A percentile compares a stretch with the other conserved stretches of the same genome.
Evolutionary conservation across 1,140 invertebrate genomes (phyloP).

Genomic region (Drosophila nigromelanica): DNA sequence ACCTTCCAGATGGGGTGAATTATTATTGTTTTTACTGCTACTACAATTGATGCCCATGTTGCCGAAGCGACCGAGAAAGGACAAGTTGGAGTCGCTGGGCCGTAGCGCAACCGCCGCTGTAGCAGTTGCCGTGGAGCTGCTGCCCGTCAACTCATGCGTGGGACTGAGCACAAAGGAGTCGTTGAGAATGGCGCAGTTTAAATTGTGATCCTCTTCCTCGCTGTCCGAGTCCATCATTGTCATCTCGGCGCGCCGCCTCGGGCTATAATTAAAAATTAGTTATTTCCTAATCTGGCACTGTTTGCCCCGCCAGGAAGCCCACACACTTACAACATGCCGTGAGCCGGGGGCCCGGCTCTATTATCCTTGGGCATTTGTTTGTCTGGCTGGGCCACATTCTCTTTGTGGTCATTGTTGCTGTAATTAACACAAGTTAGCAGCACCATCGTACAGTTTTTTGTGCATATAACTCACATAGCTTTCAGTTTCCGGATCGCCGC

Average conservation of each 20-base stretch:
- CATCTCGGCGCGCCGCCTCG: constrained; percentile 68
- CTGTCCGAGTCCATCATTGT: constrained; percentile 72
- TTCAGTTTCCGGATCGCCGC: not conserved
- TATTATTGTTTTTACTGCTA: constrained; percentile 17
- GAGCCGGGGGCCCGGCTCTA: not conserved
- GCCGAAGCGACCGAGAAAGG: constrained; percentile 68
- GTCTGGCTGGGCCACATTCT: constrained; percentile 27
- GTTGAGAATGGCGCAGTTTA: constrained; percentile 80
- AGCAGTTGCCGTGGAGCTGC: constrained; percentile 26
- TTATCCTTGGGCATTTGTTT: constrained; percentile 4
- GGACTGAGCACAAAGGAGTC: constrained; percentile 81
- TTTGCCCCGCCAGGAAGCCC: too few relatives aligned
- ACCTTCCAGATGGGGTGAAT: constrained; percentile 18
- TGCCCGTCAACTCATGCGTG: constrained; percentile 52
- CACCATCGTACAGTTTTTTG: not conserved
- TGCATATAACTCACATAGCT: constrained; percentile 9
- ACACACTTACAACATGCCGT: constrained; percentile 36
- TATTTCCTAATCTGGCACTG: not conserved
- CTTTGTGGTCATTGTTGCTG: constrained; percentile 34
- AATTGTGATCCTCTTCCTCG: constrained; percentile 76
- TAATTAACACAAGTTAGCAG: not conserved
- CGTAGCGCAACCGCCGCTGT: constrained; percentile 9
- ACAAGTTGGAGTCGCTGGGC: constrained; percentile 54
- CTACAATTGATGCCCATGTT: constrained; percentile 70
- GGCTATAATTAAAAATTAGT: constrained; percentile 42